Evolutionary conservation across 2,888 invertebrate genomes (phyloP).

Genomic region (Hololepta plana): DNA sequence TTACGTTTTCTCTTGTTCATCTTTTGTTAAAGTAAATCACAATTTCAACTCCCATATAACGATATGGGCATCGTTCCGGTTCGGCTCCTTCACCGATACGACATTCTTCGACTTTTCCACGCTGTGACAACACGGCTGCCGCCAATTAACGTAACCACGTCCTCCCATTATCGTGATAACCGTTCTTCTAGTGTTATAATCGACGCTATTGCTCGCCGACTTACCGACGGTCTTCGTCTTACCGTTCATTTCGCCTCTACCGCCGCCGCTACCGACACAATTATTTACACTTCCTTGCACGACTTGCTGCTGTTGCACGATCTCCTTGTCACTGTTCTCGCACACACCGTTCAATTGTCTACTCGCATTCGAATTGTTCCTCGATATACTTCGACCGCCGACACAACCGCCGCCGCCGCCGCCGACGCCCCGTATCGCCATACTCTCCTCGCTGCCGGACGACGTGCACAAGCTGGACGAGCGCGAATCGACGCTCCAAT

Average conservation of each 20-base stretch:
- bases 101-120: conserved; percentile 29
- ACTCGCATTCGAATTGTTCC: conserved; percentile 60
- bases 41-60: conserved; percentile 80
- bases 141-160: conserved; percentile 73
- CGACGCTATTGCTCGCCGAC: conserved; percentile 10
- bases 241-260: conserved; percentile 8
- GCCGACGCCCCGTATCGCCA: conserved; percentile 40
- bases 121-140: conserved; percentile 47
- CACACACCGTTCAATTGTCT: conserved; percentile 31
- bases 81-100: conserved; percentile 42
- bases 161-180: conserved; percentile 78
- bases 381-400: conserved; percentile 45
- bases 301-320: conserved; percentile 11
- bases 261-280: conserved; percentile 7
- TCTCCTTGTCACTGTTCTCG: conserved; percentile 16
- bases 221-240: conserved; percentile 16
- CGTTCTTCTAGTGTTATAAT: conserved; percentile 39
- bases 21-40: too few relatives aligned
- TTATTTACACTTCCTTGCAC: too few relatives aligned
- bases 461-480: conserved; percentile 67
- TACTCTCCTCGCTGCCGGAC: conserved; percentile 72
- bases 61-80: conserved; percentile 73
- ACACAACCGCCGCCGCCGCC: too few relatives aligned
- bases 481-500: conserved; percentile 76
- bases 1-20: too few relatives aligned